phyloP scores from a whole-genome alignment of 2,888 invertebrate genomes.

The Chloromyia formosa region DNA sequence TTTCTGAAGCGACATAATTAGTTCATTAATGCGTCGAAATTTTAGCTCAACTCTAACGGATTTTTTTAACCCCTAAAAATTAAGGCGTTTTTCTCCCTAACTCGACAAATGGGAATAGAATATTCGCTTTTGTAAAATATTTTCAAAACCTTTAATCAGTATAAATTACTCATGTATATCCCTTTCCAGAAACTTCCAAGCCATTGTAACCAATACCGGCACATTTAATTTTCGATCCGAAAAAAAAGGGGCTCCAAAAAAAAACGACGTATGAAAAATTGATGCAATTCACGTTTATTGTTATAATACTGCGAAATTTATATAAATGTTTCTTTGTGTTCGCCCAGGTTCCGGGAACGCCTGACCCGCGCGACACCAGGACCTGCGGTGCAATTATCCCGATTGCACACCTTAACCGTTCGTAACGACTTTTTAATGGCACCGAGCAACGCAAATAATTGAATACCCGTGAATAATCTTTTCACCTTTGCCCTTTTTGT shows the following conservation, averaged over 20 bases:
- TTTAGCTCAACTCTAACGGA: too few relatives aligned
- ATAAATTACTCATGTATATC: conserved; percentile 10
- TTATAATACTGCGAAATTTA: conserved; percentile 21
- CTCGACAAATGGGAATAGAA: neutral
- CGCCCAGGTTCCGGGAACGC: too few relatives aligned
- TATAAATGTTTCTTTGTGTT: neutral
- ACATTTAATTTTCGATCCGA: neutral
- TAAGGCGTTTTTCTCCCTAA: too few relatives aligned
- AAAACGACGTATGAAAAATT: conserved; percentile 3
- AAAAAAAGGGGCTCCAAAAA: neutral
- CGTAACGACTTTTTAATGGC: conserved; percentile 38
- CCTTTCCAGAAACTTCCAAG: neutral
- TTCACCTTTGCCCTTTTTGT: neutral
- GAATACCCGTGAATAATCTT: conserved; percentile 26
- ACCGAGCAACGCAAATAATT: conserved; percentile 28
- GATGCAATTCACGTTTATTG: conserved; percentile 8
- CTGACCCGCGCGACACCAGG: neutral
- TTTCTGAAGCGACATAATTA: too few relatives aligned
- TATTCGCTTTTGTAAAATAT: neutral
- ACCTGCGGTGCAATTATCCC: neutral
- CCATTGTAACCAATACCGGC: neutral
- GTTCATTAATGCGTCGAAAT: too few relatives aligned
- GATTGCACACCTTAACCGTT: conserved; percentile 18
- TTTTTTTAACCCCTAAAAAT: too few relatives aligned
- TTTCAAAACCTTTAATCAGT: neutral